These are phyloP conservation scores for Microctonus aethiopoides DNA, from an alignment of 2,888 invertebrate species.

Conservation along the genomic window DNA sequence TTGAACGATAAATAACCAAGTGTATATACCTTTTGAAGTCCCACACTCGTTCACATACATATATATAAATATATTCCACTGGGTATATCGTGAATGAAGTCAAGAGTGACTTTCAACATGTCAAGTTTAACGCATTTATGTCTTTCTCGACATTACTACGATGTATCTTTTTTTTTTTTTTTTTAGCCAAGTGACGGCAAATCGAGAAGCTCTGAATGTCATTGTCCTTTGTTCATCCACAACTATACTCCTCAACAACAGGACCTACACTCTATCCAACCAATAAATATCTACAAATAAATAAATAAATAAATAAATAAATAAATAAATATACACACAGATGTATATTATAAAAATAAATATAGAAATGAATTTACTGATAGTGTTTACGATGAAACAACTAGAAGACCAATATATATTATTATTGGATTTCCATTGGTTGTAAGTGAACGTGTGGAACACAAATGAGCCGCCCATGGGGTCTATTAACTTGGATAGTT, in stretches of 20 bases:
- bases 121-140: not conserved
- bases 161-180: too few species aligned
- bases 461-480: slow-evolving; percentile 22
- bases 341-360: not conserved
- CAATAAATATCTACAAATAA: too few species aligned
- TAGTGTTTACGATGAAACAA: not conserved
- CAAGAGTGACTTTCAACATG: slow-evolving; percentile 2
- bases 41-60: not conserved
- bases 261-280: too few species aligned
- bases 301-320: not conserved
- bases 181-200: not conserved
- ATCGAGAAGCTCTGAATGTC: slow-evolving; percentile 8
- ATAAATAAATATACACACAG: not conserved
- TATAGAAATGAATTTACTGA: slow-evolving; percentile 4
- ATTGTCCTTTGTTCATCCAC: slow-evolving; percentile 14
- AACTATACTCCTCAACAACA: not conserved
- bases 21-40: slow-evolving; percentile 29
- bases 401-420: not conserved
- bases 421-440: slow-evolving; percentile 2
- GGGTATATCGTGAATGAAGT: not conserved
- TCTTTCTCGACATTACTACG: not conserved
- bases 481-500: slow-evolving; percentile 31
- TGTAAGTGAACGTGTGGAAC: not conserved
- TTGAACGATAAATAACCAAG: slow-evolving; percentile 36
- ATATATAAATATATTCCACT: too few species aligned